Base-by-base conservation (phyloP, 2,797 vertebrate genomes). In the Micrastur ruficollis region DNA sequence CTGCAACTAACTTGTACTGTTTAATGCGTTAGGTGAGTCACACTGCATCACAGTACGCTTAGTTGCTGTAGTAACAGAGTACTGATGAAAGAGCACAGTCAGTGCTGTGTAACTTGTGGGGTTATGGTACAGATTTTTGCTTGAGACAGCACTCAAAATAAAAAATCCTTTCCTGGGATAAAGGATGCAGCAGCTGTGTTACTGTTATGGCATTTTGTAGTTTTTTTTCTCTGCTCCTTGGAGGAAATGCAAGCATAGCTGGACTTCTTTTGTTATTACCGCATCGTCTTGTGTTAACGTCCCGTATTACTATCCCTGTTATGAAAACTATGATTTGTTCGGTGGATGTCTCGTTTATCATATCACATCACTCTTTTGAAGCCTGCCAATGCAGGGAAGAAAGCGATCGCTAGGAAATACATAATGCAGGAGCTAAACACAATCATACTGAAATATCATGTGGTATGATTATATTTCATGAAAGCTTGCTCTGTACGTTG, bases 251-350 rank as follows among this genome's bases (percentile, higher is more conserved):
- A 63, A 34, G 31, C n/a, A 9, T 52, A 25, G 42, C n/a, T 61
- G 32, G 46, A 70, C 65, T 70, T 71, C n/a, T 75, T 56, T 21
- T 49, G 44, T 52, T 50, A 66, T 67, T 56, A 76, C 53, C n/a
- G 31, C n/a, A 14, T 36, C 4, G 4, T 36, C 29, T 46, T 42
- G 36, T 42, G 40, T 66, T 55, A 46, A 8, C 22, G 31, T 47
- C 25, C 29, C 18, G 2, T 2, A 14, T 59, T 36, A 44, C 12
- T 56, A 4, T 31, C 52, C 66, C 79, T 1, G 0, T 55, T 50
- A 31, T 19, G 50, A 46, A 79, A 70, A 7, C 40, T 29, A 3
- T 6, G 13, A 17, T 65, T 31, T 56, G 16, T 59, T 78, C 65
- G 42, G 26, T 34, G 21, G 42, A 12, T 70, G 27, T 65, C n/a